phyloP scores from a whole-genome alignment of 2,113 vertebrate genomes.

The Hemichromis elongatus region DNA sequence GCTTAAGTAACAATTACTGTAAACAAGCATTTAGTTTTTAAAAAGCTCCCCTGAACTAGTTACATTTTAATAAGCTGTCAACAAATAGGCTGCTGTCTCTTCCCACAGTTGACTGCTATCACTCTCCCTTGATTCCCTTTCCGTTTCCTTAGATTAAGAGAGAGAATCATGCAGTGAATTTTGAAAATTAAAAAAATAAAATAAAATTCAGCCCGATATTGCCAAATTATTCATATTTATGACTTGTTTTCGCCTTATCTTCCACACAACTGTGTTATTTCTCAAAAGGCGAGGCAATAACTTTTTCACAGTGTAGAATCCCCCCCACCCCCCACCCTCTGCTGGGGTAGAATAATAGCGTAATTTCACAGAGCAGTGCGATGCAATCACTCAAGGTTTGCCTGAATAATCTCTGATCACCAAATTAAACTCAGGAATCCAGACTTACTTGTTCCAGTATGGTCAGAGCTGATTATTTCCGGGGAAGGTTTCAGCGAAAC shows the following conservation, averaged over 20 bases:
- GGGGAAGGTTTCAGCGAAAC: conserved; percentile 6
- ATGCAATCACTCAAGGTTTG: conserved; percentile 10
- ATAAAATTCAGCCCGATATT: not conserved
- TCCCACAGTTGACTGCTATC: not conserved
- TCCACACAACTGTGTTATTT: not conserved
- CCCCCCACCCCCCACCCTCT: not conserved
- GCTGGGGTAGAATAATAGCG: not conserved
- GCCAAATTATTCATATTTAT: not conserved
- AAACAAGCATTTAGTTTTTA: conserved; percentile 37
- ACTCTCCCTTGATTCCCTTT: not conserved
- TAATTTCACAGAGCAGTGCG: not conserved
- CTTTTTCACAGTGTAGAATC: not conserved
- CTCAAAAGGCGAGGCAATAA: not conserved
- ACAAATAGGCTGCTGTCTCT: not conserved
- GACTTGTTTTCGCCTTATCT: not conserved
- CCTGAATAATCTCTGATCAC: conserved; percentile 25
- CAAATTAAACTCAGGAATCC: conserved; percentile 19
- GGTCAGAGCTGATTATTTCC: conserved; percentile 5
- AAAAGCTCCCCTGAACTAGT: conserved; percentile 1
- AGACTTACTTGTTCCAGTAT: not conserved
- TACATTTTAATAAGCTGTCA: conserved; percentile 13
- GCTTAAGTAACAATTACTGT: conserved; percentile 43
- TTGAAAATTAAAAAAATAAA: not conserved
- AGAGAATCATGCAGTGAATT: not conserved
- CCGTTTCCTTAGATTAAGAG: not conserved